Evolutionary conservation across 2,888 invertebrate genomes (phyloP).

Genomic region (Plebejus argus): DNA sequence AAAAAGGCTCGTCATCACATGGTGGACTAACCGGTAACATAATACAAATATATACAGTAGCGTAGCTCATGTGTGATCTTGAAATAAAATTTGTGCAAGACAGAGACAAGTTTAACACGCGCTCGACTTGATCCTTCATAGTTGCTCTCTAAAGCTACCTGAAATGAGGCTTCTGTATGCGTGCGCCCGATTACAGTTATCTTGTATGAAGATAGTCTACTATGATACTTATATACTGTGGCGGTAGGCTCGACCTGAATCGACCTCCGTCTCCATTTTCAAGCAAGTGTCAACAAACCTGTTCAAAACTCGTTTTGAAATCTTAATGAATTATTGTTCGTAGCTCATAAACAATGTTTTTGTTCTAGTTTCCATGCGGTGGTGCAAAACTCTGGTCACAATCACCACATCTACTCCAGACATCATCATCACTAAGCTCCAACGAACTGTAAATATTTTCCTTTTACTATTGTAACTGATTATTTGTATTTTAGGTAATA

Average conservation of each 20-base stretch:
- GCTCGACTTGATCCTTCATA: background rate
- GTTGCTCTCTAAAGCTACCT: background rate
- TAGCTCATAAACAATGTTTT: constrained; percentile 42
- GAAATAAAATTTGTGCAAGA: background rate
- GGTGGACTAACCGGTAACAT: constrained; percentile 63
- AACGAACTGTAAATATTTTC: background rate
- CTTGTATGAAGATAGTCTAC: background rate
- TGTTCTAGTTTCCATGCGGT: constrained; percentile 75
- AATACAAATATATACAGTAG: background rate
- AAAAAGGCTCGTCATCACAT: constrained; percentile 61
- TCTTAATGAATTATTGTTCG: constrained; percentile 34
- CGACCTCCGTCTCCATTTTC: constrained; percentile 52
- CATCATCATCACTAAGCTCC: constrained; percentile 38
- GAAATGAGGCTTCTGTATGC: background rate
- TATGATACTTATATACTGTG: background rate
- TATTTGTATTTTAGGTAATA: constrained; percentile 27
- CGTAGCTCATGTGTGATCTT: background rate
- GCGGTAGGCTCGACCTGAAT: constrained; percentile 58
- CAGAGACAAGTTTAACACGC: background rate
- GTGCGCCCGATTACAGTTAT: background rate
- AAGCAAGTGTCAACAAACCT: constrained; percentile 53
- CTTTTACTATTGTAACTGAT: constrained; percentile 2
- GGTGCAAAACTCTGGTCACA: constrained; percentile 74
- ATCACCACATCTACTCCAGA: constrained; percentile 48
- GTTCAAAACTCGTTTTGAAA: constrained; percentile 53